Evolutionary conservation across 2,113 vertebrate genomes (phyloP).

Genomic region (Elachura formosa): DNA sequence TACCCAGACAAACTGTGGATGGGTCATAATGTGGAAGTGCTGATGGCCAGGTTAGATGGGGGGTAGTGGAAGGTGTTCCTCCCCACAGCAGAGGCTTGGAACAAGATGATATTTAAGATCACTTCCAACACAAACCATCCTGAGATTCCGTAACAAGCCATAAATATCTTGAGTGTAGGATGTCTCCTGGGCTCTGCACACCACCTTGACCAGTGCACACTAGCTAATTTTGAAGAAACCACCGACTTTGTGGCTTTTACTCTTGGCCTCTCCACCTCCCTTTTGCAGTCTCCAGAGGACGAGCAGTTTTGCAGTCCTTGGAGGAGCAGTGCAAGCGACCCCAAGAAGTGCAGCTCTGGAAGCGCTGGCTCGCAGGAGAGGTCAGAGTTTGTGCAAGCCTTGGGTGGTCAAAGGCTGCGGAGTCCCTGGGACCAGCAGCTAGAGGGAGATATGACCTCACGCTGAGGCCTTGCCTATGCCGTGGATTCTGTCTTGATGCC

Average conservation of each 20-base stretch:
- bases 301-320: neutral
- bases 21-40: neutral
- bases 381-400: neutral
- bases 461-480: neutral
- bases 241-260: neutral
- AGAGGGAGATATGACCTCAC: constrained; percentile 57
- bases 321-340: neutral
- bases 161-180: neutral
- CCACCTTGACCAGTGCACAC: accelerated
- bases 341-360: neutral
- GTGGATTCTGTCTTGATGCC: neutral
- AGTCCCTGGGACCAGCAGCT: constrained; percentile 55
- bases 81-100: neutral
- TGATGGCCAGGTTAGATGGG: neutral
- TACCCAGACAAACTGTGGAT: neutral
- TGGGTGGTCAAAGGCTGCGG: neutral
- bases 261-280: neutral
- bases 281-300: neutral
- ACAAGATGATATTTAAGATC: neutral
- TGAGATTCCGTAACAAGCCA: neutral
- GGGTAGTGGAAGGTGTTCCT: neutral
- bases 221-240: neutral
- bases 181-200: accelerated
- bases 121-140: neutral
- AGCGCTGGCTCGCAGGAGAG: accelerated